These are phyloP conservation scores for Drosophila affinis DNA, from an alignment of 2,888 invertebrate genomes.

Conservation along the genomic window DNA sequence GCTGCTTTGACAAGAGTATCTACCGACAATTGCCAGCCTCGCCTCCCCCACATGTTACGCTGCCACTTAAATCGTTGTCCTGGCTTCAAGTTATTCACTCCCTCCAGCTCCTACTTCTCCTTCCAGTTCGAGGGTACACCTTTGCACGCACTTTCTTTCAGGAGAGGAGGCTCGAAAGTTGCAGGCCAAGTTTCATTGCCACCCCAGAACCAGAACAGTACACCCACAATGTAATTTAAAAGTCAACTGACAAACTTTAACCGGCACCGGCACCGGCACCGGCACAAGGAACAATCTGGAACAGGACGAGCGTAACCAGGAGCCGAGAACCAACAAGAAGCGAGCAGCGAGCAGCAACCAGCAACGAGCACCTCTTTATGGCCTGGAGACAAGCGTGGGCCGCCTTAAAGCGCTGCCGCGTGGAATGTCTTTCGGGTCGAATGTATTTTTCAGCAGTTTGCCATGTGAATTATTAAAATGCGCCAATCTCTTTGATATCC, in stretches of 20 bases:
- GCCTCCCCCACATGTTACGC: background rate
- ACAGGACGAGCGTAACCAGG: background rate
- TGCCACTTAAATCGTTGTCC: slow-evolving; percentile 17
- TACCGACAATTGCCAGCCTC: slow-evolving; percentile 14
- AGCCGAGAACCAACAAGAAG: background rate
- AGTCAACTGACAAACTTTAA: slow-evolving; percentile 62
- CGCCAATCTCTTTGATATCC: slow-evolving; percentile 55
- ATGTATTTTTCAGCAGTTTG: slow-evolving; percentile 49
- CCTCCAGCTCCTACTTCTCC: background rate
- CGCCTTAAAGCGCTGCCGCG: slow-evolving; percentile 29
- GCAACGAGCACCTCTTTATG: slow-evolving; percentile 24
- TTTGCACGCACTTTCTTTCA: slow-evolving; percentile 35
- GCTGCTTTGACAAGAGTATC: slow-evolving; percentile 23
- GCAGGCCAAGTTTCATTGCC: slow-evolving; percentile 50
- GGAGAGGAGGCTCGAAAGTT: slow-evolving; percentile 25
- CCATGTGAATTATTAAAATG: slow-evolving; percentile 61
- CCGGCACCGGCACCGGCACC: slow-evolving; percentile 33
- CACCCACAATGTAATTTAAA: slow-evolving; percentile 56
- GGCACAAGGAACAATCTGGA: slow-evolving; percentile 31
- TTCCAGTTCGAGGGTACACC: slow-evolving; percentile 13
- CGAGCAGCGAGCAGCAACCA: slow-evolving; percentile 5
- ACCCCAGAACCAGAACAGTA: slow-evolving; percentile 6
- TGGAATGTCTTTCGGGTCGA: slow-evolving; percentile 24
- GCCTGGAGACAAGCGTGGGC: slow-evolving; percentile 32
- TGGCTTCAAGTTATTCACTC: background rate